These are phyloP conservation scores for Chalcosyrphus nemorum DNA, from an alignment of 2,888 invertebrate genomes.

Conservation along the genomic window DNA sequence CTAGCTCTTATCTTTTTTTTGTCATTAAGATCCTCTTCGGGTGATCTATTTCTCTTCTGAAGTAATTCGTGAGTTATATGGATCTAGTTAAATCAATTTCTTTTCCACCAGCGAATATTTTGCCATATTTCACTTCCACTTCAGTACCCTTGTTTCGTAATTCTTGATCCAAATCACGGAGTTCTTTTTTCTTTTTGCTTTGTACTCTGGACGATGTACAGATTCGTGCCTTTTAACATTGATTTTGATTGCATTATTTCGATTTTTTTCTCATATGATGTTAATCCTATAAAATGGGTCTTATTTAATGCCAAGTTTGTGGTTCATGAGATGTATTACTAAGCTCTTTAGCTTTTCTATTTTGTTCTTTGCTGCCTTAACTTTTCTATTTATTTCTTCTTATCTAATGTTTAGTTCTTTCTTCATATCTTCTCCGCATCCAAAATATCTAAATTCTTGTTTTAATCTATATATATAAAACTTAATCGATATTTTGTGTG, in stretches of 20 bases:
- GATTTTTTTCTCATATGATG: neutral
- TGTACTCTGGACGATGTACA: neutral
- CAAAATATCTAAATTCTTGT: too few species aligned
- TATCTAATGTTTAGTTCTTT: too few species aligned
- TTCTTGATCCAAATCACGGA: neutral
- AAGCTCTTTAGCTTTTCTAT: neutral
- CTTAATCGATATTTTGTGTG: too few species aligned
- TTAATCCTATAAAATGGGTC: neutral
- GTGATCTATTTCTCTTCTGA: neutral
- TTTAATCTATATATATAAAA: too few species aligned
- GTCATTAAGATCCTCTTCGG: neutral
- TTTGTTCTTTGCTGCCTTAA: too few species aligned
- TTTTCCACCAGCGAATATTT: neutral
- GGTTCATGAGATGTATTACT: neutral
- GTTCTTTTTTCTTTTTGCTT: neutral
- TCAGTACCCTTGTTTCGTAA: too few species aligned
- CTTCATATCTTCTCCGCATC: too few species aligned
- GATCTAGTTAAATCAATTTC: neutral
- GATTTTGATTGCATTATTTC: slow-evolving; percentile 13
- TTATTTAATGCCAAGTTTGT: neutral
- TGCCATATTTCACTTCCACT: neutral
- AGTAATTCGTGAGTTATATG: neutral
- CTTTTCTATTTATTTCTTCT: too few species aligned
- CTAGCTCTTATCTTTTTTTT: neutral
- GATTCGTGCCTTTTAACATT: slow-evolving; percentile 9